A percentile compares a stretch with the other conserved stretches of the same genome.
Evolutionary conservation across 1,140 invertebrate genomes (phyloP).

Genomic region (Drosophila micromelanica): DNA sequence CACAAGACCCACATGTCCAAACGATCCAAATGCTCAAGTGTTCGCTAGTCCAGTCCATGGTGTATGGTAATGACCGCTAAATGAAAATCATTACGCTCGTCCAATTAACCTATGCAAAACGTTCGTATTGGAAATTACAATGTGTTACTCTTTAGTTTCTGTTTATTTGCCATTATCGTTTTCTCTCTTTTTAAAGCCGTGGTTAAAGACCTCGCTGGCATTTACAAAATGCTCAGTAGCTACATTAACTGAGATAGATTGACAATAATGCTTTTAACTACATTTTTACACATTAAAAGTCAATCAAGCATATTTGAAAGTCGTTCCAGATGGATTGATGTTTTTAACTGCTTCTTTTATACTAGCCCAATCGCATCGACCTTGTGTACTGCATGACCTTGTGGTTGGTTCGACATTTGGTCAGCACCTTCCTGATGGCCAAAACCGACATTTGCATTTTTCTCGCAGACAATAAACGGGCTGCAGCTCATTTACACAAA

Average conservation of each 20-base stretch:
- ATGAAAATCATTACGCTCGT: slow-evolving; percentile 45
- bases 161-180: not conserved
- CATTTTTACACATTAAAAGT: not conserved
- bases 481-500: slow-evolving; percentile 79
- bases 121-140: slow-evolving; percentile 9
- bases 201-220: not conserved
- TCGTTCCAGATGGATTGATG: not conserved
- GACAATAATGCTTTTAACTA: not conserved
- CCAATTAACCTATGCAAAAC: slow-evolving; percentile 59
- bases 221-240: not conserved
- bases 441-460: slow-evolving; percentile 75
- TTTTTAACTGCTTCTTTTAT: too few species aligned
- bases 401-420: slow-evolving; percentile 47
- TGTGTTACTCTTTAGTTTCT: not conserved
- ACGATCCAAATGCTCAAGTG: slow-evolving; percentile 14
- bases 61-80: slow-evolving; percentile 75
- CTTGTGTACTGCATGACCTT: slow-evolving; percentile 52
- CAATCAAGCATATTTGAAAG: not conserved
- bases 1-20: not conserved
- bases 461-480: slow-evolving; percentile 66
- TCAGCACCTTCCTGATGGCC: slow-evolving; percentile 32
- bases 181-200: not conserved
- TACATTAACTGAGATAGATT: not conserved
- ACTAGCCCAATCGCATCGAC: not conserved
- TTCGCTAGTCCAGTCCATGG: not conserved